Evolutionary conservation across 2,797 vertebrate species (phyloP).

Genomic region (Mico argentatus): DNA sequence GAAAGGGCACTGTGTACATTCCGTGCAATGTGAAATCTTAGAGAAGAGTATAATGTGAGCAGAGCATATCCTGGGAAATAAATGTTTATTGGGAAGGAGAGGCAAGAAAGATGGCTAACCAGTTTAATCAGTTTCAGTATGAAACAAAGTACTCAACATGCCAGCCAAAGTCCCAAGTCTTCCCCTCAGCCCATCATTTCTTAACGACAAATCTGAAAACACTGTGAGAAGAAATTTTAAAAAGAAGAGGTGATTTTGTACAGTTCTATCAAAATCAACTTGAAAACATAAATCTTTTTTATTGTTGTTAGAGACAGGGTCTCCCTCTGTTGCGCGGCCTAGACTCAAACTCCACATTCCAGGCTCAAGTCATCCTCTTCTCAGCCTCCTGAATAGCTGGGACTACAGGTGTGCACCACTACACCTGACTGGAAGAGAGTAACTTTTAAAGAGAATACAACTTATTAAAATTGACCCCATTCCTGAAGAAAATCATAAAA

Average conservation of each 20-base stretch:
- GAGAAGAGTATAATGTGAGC: neutral
- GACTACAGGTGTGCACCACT: neutral
- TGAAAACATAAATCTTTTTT: neutral
- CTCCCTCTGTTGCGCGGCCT: neutral
- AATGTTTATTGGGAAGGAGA: neutral
- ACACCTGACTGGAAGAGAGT: neutral
- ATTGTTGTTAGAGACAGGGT: neutral
- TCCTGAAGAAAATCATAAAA: neutral
- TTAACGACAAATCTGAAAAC: neutral
- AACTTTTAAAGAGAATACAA: neutral
- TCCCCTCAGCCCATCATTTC: neutral
- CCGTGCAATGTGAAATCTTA: neutral
- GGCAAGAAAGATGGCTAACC: neutral
- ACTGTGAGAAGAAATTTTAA: neutral
- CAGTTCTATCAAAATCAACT: neutral
- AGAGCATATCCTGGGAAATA: neutral
- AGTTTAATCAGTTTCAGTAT: neutral
- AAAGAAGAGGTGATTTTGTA: neutral
- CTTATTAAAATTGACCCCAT: neutral
- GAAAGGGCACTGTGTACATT: neutral
- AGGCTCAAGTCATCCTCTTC: neutral
- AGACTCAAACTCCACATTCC: neutral
- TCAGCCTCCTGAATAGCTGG: neutral
- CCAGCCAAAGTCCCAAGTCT: neutral
- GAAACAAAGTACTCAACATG: neutral